These are phyloP conservation scores for Hycleus phaleratus DNA, from an alignment of 1,140 invertebrate species.

Conservation along the genomic window DNA sequence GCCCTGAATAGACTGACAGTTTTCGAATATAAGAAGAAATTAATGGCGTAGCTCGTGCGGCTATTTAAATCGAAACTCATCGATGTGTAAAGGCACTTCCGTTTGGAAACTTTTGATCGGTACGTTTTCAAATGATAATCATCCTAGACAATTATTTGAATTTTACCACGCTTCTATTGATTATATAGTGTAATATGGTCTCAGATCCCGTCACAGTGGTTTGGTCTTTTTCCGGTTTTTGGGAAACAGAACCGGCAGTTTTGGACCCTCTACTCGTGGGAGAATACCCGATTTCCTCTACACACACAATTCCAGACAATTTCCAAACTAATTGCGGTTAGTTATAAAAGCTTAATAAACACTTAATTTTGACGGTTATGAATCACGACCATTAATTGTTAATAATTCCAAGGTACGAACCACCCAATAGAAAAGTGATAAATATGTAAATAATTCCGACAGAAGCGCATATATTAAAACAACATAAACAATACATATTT, in stretches of 20 bases:
- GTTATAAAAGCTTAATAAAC: no score
- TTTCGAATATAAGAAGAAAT: no score
- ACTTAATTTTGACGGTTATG: no score
- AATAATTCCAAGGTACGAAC: no score
- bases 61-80: slow-evolving; percentile 7
- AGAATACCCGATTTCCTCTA: slow-evolving; percentile 11
- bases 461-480: no score
- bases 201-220: slow-evolving; percentile 18
- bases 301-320: neutral
- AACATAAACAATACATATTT: no score
- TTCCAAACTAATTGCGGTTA: no score
- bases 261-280: slow-evolving; percentile 5
- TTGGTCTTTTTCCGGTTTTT: slow-evolving; percentile 16
- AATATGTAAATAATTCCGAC: no score
- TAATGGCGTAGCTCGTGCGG: slow-evolving; percentile 5
- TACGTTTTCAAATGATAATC: neutral
- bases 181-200: no score
- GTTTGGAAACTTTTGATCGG: slow-evolving; percentile 3
- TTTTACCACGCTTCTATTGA: slow-evolving; percentile 17
- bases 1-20: no score
- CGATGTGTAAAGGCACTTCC: slow-evolving; percentile 11
- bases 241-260: neutral
- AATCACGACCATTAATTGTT: no score
- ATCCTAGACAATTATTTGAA: neutral
- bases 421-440: no score